These are phyloP conservation scores for Benthosema pterotum DNA, from an alignment of 2,797 vertebrate genomes.

Conservation along the genomic window DNA sequence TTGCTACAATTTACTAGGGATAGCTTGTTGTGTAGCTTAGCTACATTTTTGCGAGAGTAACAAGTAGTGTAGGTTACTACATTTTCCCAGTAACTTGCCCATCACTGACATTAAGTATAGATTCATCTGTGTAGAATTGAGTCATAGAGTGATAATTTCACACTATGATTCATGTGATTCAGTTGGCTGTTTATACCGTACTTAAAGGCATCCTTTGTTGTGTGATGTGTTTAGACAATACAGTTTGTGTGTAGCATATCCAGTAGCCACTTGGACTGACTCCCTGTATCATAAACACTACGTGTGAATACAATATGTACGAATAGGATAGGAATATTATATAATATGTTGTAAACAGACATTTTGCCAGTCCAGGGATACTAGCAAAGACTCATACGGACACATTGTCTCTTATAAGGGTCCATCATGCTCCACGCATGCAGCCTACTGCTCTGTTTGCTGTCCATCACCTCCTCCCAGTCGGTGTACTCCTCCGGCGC, in stretches of 20 bases:
- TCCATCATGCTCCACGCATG: slow-evolving; percentile 81
- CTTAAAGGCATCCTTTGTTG: not conserved
- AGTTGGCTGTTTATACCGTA: not conserved
- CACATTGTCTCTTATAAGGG: slow-evolving; percentile 63
- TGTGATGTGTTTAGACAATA: not conserved
- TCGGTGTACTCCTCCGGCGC: slow-evolving; percentile 43
- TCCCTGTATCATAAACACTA: not conserved
- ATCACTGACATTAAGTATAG: not conserved
- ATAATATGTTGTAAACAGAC: not conserved
- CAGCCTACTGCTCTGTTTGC: slow-evolving; percentile 78
- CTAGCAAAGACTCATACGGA: not conserved
- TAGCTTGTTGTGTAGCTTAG: too few species aligned
- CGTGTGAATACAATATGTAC: too few species aligned
- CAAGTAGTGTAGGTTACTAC: too few species aligned
- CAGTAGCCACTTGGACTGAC: not conserved
- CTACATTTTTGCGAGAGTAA: too few species aligned
- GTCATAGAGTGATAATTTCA: slow-evolving; percentile 4
- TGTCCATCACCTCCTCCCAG: slow-evolving; percentile 80
- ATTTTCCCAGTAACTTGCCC: too few species aligned
- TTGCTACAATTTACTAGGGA: too few species aligned
- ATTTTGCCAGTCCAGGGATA: not conserved
- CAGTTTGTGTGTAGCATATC: not conserved
- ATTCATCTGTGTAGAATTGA: not conserved
- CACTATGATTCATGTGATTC: not conserved
- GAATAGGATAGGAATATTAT: not conserved